Conservation (phyloP, 2,797 vertebrate genomes). For the Parauchenoglanis ngamensis region DNA sequence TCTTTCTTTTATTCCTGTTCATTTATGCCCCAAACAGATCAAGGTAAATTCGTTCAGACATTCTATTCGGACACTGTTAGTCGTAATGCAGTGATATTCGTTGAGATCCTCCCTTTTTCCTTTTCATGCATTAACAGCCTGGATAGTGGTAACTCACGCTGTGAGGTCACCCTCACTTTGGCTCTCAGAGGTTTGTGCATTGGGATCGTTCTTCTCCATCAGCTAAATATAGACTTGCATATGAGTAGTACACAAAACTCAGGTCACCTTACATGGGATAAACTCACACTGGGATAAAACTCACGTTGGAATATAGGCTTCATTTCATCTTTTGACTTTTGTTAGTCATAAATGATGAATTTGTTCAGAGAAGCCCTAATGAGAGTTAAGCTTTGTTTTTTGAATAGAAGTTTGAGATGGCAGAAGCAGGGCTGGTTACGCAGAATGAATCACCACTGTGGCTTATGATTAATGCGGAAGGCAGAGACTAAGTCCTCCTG, state of each 20-base stretch:
- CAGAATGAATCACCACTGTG: slow-evolving; percentile 38
- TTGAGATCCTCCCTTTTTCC: background rate
- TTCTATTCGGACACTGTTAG: background rate
- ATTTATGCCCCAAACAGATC: background rate
- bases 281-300: slow-evolving; percentile 21
- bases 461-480: slow-evolving; percentile 44
- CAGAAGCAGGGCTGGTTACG: slow-evolving; percentile 27
- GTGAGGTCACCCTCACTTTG: slow-evolving; percentile 39
- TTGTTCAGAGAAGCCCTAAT: background rate
- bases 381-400: slow-evolving; percentile 6
- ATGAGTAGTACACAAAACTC: slow-evolving; percentile 50
- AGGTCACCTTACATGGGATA: slow-evolving; percentile 52
- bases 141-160: slow-evolving; percentile 6
- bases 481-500: slow-evolving; percentile 19
- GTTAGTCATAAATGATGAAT: background rate
- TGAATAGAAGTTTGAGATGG: background rate
- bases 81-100: background rate
- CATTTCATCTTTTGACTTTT: background rate
- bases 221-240: slow-evolving; percentile 55
- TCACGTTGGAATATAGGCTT: background rate
- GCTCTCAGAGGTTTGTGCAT: slow-evolving; percentile 36
- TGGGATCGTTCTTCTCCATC: slow-evolving; percentile 19
- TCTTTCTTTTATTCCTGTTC: background rate
- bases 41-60: background rate
- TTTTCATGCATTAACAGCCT: background rate